A percentile compares a stretch with the other conserved stretches of the same genome.
These are phyloP conservation scores for Tringa solitaria DNA, from an alignment of 2,113 vertebrate genomes.

Conservation along the genomic window DNA sequence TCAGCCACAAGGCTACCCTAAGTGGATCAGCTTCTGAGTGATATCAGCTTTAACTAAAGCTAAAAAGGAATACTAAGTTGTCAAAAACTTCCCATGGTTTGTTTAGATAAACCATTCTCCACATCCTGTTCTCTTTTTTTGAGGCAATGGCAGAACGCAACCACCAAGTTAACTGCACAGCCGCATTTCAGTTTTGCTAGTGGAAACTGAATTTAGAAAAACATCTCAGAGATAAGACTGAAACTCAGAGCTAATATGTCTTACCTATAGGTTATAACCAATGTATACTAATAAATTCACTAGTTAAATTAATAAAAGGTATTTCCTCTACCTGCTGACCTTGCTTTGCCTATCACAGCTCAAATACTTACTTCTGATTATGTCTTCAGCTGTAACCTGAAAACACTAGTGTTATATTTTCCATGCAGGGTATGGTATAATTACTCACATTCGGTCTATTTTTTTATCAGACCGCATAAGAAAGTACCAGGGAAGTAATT, in stretches of 20 bases:
- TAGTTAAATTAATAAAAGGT: neutral
- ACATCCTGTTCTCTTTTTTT: neutral
- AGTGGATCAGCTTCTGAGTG: neutral
- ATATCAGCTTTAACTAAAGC: neutral
- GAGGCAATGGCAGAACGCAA: neutral
- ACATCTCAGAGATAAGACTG: neutral
- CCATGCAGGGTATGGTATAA: neutral
- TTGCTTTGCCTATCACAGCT: neutral
- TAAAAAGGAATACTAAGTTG: neutral
- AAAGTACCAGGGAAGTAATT: neutral
- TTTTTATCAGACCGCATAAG: neutral
- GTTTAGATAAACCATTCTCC: neutral
- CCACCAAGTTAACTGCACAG: neutral
- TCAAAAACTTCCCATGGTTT: neutral
- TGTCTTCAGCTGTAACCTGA: neutral
- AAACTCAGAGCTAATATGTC: neutral
- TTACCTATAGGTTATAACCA: neutral
- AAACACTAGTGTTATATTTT: neutral
- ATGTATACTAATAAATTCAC: neutral
- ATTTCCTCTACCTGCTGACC: neutral
- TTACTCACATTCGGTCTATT: neutral
- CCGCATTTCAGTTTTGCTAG: neutral
- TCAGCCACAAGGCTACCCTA: neutral
- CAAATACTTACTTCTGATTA: neutral
- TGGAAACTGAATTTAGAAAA: neutral